A percentile compares a stretch with the other conserved stretches of the same genome.
phyloP scores from a whole-genome alignment of 2,113 vertebrate species.

The Ceuthmochares aereus region DNA sequence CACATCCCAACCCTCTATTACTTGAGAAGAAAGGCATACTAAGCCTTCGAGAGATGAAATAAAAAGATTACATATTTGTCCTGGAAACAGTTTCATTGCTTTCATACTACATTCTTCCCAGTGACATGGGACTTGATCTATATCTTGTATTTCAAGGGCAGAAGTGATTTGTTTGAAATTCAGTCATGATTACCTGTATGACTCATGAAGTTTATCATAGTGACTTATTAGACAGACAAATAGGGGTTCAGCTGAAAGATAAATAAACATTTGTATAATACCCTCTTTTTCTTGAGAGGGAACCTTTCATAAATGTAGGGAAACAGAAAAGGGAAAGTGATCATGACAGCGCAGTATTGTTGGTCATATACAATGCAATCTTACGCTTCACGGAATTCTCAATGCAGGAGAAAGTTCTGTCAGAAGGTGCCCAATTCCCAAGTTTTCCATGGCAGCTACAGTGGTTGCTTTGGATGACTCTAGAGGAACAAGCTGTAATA shows the following conservation, averaged over 20 bases:
- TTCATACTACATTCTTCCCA: not conserved
- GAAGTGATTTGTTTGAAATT: constrained; percentile 48
- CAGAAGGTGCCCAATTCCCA: constrained; percentile 60
- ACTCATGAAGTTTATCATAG: constrained; percentile 67
- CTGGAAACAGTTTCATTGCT: not conserved
- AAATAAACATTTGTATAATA: constrained; percentile 75
- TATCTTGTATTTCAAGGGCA: constrained; percentile 35
- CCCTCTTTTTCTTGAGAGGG: constrained; percentile 60
- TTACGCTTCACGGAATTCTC: constrained; percentile 68
- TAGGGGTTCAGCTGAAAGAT: constrained; percentile 69
- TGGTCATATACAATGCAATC: constrained; percentile 57
- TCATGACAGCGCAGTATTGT: constrained; percentile 65
- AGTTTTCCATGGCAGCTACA: constrained; percentile 32
- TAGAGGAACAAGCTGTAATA: constrained; percentile 35
- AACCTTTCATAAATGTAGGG: constrained; percentile 58
- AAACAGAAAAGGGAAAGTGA: constrained; percentile 56
- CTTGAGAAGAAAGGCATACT: not conserved
- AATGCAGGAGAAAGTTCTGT: constrained; percentile 60
- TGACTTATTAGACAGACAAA: constrained; percentile 71
- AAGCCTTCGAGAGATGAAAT: not conserved
- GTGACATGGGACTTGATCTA: not conserved
- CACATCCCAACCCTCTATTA: not conserved
- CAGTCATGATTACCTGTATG: constrained; percentile 63
- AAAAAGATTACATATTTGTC: not conserved
- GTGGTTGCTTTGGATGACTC: constrained; percentile 53